These are phyloP conservation scores for Phrynosoma blainvillii DNA, from an alignment of 2,113 vertebrate genomes.

Conservation along the genomic window DNA sequence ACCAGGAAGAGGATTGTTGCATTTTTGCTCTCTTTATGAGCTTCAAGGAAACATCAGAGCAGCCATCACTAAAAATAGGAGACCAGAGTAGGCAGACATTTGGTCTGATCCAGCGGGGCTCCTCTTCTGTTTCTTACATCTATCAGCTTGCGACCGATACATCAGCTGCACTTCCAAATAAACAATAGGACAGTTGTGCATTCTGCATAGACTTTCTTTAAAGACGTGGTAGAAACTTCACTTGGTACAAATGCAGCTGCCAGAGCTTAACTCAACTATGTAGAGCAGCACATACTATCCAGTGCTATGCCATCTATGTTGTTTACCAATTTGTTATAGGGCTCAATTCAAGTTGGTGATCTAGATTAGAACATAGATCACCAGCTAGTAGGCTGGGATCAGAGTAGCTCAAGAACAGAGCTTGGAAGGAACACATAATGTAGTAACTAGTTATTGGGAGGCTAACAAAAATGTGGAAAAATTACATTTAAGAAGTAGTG, in stretches of 20 bases:
- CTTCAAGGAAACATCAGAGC: not conserved
- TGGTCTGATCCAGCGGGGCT: not conserved
- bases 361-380: too few relatives aligned
- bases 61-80: not conserved
- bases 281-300: not conserved
- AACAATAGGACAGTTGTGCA: not conserved
- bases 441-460: too few relatives aligned
- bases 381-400: too few relatives aligned
- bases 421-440: too few relatives aligned
- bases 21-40: not conserved
- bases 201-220: not conserved
- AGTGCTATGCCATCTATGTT: not conserved
- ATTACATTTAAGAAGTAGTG: too few relatives aligned
- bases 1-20: not conserved
- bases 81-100: not conserved
- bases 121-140: not conserved
- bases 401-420: not conserved
- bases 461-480: too few relatives aligned
- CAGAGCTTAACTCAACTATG: not conserved
- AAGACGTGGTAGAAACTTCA: not conserved
- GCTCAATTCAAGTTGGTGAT: not conserved
- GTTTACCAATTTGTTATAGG: not conserved
- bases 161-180: not conserved
- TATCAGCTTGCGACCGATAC: not conserved
- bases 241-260: not conserved